Conservation (phyloP, 2,113 vertebrate genomes). For the Tichodroma muraria region DNA sequence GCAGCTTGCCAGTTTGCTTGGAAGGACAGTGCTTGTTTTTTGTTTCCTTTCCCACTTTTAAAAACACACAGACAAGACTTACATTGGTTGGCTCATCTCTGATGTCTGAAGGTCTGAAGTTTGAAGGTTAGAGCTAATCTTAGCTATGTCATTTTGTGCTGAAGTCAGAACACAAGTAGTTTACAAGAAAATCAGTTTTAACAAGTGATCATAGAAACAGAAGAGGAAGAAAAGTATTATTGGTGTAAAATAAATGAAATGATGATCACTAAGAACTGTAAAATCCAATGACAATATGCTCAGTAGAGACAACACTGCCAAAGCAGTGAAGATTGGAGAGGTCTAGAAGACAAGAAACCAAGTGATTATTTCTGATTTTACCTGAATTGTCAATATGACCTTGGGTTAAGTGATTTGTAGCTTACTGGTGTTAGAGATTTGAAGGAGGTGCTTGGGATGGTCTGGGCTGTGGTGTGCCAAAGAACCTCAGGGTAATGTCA, state of each 20-base stretch:
- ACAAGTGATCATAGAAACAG: not conserved
- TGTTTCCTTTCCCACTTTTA: not conserved
- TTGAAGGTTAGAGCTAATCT: constrained; percentile 48
- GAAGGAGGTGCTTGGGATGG: not conserved
- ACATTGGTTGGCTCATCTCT: not conserved
- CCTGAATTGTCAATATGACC: not conserved
- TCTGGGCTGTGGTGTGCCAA: not conserved
- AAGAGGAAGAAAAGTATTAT: not conserved
- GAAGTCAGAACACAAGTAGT: constrained; percentile 27
- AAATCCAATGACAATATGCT: not conserved
- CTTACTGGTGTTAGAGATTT: not conserved
- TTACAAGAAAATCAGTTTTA: constrained; percentile 11
- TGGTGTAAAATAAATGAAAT: not conserved
- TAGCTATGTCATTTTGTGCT: constrained; percentile 13
- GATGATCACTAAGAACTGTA: not conserved
- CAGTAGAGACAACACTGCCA: not conserved
- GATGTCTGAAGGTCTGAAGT: constrained; percentile 13
- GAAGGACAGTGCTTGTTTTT: constrained; percentile 2
- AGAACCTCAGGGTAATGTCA: not conserved
- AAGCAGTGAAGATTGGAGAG: not conserved
- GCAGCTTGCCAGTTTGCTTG: not conserved
- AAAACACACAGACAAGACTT: constrained; percentile 20
- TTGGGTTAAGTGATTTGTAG: not conserved
- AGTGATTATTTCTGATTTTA: not conserved
- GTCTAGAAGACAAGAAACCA: not conserved